Base-by-base conservation (phyloP, 2,797 vertebrate species). In the Avahi laniger region DNA sequence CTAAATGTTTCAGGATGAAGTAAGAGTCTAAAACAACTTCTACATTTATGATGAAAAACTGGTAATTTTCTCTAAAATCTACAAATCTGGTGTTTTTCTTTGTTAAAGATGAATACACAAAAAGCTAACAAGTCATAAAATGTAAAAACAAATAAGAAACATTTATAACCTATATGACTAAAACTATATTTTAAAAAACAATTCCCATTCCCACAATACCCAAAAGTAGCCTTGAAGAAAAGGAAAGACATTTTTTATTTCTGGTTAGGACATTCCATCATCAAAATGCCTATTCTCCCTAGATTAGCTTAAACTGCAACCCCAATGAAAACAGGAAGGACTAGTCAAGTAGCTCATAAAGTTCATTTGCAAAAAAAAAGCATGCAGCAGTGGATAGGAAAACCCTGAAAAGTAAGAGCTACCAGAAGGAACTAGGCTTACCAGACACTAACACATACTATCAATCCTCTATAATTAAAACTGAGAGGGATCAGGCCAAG, bases 41-140 rank as follows among this genome's bases (percentile, higher is more conserved):
- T 76, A 92, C 22, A 80, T 54, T 93, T 80, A 61, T 88, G 17
- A 54, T 81, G 8, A 89, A 95, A 83, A 79, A 83, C 10, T 0
- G 2, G 5, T 46, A 54, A 22, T 7, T 82, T 87, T 76, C 48
- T 75, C 73, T 86, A 81, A 80, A 65, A 86, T 59, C n/a, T 43
- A 90, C 2, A 75, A 80, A 79, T 28, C 57, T n/a, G 28, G 4
- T 33, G 22, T 35, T 84, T 93, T 79, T 86, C 84, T 85, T 85
- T 85, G 59, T 70, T 63, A 93, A 91, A 86, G 26, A 76, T 80
- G 63, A 89, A 91, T 26, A 91, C 2, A 72, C 93, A 92, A 83
- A 95, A 79, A 89, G 43, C 8, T 76, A 97, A 52, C 67, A 85
- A 94, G 57, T 73, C 87, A 93, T 89, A 78, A 81, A 88, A 70